A percentile compares a stretch with the other conserved stretches of the same genome.
Evolutionary conservation across 92 coral and sea anemone genomes (phyloP).

Genomic region (Umimayanthus chanpuru): DNA sequence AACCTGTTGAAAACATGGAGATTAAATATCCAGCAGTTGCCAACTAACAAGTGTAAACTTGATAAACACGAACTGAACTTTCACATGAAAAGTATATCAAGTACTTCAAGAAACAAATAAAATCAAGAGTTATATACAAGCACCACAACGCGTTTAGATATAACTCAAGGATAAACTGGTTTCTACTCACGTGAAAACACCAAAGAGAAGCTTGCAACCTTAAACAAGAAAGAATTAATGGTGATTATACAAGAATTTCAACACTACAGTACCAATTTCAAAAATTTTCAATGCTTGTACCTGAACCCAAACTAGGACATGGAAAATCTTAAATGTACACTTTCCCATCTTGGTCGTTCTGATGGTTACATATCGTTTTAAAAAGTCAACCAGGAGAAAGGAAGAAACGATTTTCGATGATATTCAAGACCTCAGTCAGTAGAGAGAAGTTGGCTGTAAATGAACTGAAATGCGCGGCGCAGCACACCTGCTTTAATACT

Average conservation of each 20-base stretch:
- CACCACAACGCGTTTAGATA: not conserved
- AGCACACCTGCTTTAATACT: constrained; percentile 7
- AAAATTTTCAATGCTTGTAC: not conserved
- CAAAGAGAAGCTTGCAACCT: not conserved
- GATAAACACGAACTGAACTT: no score
- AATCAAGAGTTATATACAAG: not conserved
- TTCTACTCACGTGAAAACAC: constrained; percentile 17
- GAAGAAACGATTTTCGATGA: not conserved
- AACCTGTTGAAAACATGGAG: not conserved
- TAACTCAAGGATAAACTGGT: not conserved
- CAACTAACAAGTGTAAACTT: not conserved
- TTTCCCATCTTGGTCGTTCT: not conserved
- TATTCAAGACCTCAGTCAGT: not conserved
- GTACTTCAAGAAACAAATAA: not conserved
- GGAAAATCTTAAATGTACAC: not conserved
- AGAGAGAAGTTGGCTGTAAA: not conserved
- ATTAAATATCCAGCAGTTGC: not conserved
- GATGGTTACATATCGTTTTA: not conserved
- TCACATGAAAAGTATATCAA: no score
- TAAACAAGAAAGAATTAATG: not conserved
- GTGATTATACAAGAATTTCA: constrained; percentile 2
- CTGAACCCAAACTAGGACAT: not conserved
- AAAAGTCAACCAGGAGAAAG: not conserved
- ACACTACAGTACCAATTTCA: not conserved
- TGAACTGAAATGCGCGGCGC: not conserved